phyloP scores from a whole-genome alignment of 2,113 vertebrate genomes.

The Vidua chalybeata region DNA sequence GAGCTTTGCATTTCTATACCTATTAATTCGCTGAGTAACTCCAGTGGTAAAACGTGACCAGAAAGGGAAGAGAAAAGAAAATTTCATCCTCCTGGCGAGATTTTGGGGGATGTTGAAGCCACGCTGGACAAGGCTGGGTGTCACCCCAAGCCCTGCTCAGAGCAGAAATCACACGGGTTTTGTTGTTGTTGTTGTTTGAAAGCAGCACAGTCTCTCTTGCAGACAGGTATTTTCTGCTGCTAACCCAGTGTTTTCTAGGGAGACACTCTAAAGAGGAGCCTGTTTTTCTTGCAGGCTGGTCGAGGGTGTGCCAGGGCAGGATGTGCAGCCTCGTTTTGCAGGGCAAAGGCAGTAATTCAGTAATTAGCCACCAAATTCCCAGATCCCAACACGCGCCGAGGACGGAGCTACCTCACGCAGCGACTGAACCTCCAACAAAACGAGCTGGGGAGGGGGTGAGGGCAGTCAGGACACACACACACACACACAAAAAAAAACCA shows the following conservation, averaged over 20 bases:
- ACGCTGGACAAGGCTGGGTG: background rate
- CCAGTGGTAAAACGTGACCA: slow-evolving; percentile 74
- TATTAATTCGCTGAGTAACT: slow-evolving; percentile 84
- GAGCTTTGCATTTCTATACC: slow-evolving; percentile 82
- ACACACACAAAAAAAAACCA: too few species aligned
- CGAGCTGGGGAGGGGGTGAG: background rate
- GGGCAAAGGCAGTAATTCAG: background rate
- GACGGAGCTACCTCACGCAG: background rate
- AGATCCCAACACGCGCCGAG: background rate
- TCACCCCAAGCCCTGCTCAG: background rate
- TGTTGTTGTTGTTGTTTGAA: background rate
- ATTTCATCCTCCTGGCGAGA: slow-evolving; percentile 44
- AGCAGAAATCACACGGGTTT: background rate
- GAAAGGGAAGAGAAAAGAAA: slow-evolving; percentile 72
- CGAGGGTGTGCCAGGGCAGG: background rate
- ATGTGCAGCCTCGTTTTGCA: background rate
- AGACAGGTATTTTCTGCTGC: background rate
- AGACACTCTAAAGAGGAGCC: background rate
- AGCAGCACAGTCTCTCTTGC: background rate
- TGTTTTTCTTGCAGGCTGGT: background rate
- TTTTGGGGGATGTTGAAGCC: slow-evolving; percentile 7
- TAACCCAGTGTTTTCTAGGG: background rate
- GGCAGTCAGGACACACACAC: background rate
- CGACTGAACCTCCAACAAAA: background rate
- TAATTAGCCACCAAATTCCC: slow-evolving; percentile 1